phyloP scores from a whole-genome alignment of 2,888 invertebrate genomes.

The Metacarcinus magister region DNA sequence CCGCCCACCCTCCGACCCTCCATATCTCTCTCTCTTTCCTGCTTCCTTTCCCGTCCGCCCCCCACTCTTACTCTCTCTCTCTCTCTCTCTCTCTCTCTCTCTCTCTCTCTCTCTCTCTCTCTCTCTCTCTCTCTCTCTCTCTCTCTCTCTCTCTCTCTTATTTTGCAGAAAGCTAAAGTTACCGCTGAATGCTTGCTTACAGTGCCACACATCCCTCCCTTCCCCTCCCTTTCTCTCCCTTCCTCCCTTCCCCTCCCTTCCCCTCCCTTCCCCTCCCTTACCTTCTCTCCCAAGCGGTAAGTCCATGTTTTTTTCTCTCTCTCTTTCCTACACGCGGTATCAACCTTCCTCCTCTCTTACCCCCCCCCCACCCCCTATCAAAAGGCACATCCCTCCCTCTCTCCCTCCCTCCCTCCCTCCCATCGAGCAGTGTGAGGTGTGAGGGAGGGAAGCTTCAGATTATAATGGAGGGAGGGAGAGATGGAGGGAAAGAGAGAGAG shows the following conservation, averaged over 20 bases:
- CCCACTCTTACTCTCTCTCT: neutral
- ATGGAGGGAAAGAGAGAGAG: neutral
- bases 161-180: neutral
- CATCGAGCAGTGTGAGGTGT: neutral
- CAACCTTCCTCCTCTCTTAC: neutral
- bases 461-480: neutral
- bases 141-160: neutral
- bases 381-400: neutral
- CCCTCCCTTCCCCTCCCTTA: neutral
- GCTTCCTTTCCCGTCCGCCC: neutral
- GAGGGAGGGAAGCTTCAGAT: neutral
- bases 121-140: neutral
- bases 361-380: neutral
- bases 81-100: neutral
- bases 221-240: neutral
- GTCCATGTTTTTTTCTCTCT: slow-evolving; percentile 44
- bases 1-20: neutral
- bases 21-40: neutral
- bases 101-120: slow-evolving; percentile 5
- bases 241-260: neutral
- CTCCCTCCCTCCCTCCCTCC: slow-evolving; percentile 26
- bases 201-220: neutral
- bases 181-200: neutral
- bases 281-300: neutral
- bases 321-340: neutral